These are phyloP conservation scores for Mythimna pallens DNA, from an alignment of 2,888 invertebrate genomes.

Conservation along the genomic window DNA sequence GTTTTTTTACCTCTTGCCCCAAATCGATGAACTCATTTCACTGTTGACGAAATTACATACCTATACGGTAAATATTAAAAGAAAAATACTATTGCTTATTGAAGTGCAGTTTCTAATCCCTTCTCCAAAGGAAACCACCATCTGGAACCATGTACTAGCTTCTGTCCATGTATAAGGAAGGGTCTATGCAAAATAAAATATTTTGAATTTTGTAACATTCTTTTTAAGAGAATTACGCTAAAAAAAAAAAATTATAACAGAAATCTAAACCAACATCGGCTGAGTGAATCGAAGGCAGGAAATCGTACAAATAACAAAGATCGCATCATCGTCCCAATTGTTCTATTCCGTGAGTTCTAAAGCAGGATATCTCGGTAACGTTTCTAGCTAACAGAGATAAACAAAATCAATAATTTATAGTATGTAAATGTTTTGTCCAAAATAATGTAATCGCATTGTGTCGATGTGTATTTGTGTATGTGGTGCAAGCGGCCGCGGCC, in stretches of 20 bases:
- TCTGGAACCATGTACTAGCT: too few species aligned
- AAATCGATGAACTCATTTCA: constrained; percentile 23
- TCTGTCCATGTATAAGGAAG: too few species aligned
- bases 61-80: neutral
- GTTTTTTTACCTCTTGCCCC: constrained; percentile 4
- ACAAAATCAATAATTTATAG: constrained; percentile 43
- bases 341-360: constrained; percentile 45
- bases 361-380: constrained; percentile 49
- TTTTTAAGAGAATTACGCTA: too few species aligned
- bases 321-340: constrained; percentile 46
- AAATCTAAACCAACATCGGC: constrained; percentile 6
- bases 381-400: constrained; percentile 50
- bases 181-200: too few species aligned
- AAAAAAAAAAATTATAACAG: too few species aligned
- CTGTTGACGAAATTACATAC: constrained; percentile 3
- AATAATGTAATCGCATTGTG: constrained; percentile 54
- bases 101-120: too few species aligned
- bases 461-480: constrained; percentile 66
- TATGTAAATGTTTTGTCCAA: constrained; percentile 59
- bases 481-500: constrained; percentile 70
- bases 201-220: too few species aligned
- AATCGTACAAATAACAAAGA: constrained; percentile 33
- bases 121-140: too few species aligned
- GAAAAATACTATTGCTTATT: too few species aligned
- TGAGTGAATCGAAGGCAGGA: constrained; percentile 33